These are phyloP conservation scores for Deilephila porcellus DNA, from an alignment of 2,888 invertebrate species.

Conservation along the genomic window DNA sequence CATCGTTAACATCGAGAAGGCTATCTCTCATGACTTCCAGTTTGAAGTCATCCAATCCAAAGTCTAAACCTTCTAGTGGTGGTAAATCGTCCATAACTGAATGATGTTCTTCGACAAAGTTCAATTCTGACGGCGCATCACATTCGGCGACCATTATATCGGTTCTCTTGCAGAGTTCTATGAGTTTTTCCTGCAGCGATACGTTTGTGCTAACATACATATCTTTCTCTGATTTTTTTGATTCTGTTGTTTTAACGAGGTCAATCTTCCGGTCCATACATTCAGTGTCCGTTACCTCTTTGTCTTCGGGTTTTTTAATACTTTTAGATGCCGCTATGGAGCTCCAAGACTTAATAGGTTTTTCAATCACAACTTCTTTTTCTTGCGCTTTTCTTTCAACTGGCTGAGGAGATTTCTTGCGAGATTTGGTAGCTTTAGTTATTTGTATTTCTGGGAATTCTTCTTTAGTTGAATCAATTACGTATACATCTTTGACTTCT, in stretches of 20 bases:
- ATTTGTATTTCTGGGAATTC: conserved; percentile 80
- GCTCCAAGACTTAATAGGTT: conserved; percentile 82
- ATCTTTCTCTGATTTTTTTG: conserved; percentile 44
- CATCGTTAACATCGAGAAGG: conserved; percentile 67
- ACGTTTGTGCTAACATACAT: conserved; percentile 53
- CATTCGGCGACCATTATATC: conserved; percentile 81
- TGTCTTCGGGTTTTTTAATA: conserved; percentile 53
- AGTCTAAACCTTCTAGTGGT: conserved; percentile 71
- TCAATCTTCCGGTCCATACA: conserved; percentile 39
- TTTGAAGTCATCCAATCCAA: conserved; percentile 76
- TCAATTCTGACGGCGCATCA: conserved; percentile 73
- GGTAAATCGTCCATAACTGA: conserved; percentile 69
- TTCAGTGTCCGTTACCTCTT: conserved; percentile 35
- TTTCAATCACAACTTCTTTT: conserved; percentile 53
- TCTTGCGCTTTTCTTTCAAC: conserved; percentile 48
- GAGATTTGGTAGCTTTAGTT: conserved; percentile 66
- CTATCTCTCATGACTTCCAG: conserved; percentile 79
- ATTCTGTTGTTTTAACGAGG: conserved; percentile 38
- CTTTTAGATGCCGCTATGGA: conserved; percentile 77
- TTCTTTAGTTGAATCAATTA: conserved; percentile 76
- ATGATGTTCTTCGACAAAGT: conserved; percentile 79
- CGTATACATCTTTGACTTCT: conserved; percentile 74
- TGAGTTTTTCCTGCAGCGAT: conserved; percentile 73
- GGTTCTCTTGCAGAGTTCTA: conserved; percentile 75
- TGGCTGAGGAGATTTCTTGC: conserved; percentile 69